Evolutionary conservation across 2,113 vertebrate genomes (phyloP).

Genomic region (Sus scrofa): DNA sequence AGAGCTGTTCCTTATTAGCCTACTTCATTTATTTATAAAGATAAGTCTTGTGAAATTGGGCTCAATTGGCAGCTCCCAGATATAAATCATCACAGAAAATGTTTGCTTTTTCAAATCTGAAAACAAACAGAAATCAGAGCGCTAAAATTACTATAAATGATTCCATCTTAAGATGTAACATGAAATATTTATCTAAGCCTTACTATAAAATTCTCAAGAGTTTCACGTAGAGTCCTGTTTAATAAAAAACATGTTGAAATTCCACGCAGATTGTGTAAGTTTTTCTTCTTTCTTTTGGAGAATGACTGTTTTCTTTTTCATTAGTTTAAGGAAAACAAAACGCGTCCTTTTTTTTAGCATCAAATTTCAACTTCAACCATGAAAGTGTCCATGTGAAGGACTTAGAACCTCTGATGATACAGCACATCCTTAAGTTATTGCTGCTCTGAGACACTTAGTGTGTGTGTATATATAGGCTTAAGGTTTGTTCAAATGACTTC

Average conservation of each 20-base stretch:
- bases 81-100: conserved; percentile 67
- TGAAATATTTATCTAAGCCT: conserved; percentile 71
- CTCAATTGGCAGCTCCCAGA: conserved; percentile 64
- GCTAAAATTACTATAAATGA: conserved; percentile 68
- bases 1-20: conserved; percentile 20
- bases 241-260: conserved; percentile 43
- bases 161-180: conserved; percentile 62
- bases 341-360: not conserved
- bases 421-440: not conserved
- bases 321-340: not conserved
- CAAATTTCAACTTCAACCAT: not conserved
- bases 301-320: not conserved
- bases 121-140: conserved; percentile 77
- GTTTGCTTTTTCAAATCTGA: conserved; percentile 74
- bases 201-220: conserved; percentile 36
- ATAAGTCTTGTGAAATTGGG: conserved; percentile 55
- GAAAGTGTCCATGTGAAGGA: not conserved
- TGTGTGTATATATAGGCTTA: not conserved
- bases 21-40: conserved; percentile 73
- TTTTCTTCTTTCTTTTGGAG: not conserved
- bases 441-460: not conserved
- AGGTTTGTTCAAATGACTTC: not conserved
- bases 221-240: conserved; percentile 46
- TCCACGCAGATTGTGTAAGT: not conserved
- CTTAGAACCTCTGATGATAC: not conserved